Percentiles rank a stretch among this genome's conserved stretches.
Conservation (phyloP, 1,140 invertebrate species). For the Popillia japonica region DNA sequence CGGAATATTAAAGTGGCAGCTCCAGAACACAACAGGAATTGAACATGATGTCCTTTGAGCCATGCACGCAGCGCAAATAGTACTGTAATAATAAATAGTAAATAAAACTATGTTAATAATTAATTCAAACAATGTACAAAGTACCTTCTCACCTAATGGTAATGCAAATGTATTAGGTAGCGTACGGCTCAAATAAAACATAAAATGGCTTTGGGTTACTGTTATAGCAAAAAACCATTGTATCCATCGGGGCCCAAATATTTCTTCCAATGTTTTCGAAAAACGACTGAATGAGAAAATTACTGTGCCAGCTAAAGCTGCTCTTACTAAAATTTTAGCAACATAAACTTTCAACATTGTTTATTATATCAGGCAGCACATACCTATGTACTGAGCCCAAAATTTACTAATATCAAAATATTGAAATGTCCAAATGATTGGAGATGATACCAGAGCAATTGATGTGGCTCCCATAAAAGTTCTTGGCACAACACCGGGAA, state of each 20-base stretch:
- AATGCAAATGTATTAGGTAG: constrained; percentile 97
- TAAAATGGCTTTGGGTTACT: constrained; percentile 95
- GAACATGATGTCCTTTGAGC: constrained; percentile 77
- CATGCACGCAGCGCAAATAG: constrained; percentile 86
- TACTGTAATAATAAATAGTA: constrained; percentile 71
- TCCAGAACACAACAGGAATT: constrained; percentile 86
- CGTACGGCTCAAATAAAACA: constrained; percentile 94
- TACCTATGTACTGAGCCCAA: constrained; percentile 91
- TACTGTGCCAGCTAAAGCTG: constrained; percentile 78
- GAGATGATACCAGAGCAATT: constrained; percentile 77
- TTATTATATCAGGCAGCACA: constrained; percentile 53
- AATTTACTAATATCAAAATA: constrained; percentile 83
- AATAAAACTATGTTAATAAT: constrained; percentile 50
- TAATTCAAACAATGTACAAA: constrained; percentile 41
- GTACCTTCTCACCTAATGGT: constrained; percentile 77
- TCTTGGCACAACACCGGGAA: constrained; percentile 97
- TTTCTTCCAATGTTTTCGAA: constrained; percentile 72
- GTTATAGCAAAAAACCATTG: constrained; percentile 88
- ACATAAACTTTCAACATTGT: not conserved
- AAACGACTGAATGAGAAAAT: constrained; percentile 78
- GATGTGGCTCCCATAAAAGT: constrained; percentile 94
- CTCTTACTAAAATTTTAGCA: constrained; percentile 75
- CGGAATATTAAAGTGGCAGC: constrained; percentile 91
- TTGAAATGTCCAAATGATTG: constrained; percentile 80
- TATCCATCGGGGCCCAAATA: constrained; percentile 81